Evolutionary conservation across 2,113 vertebrate species (phyloP).

Genomic region (Guaruba guarouba): DNA sequence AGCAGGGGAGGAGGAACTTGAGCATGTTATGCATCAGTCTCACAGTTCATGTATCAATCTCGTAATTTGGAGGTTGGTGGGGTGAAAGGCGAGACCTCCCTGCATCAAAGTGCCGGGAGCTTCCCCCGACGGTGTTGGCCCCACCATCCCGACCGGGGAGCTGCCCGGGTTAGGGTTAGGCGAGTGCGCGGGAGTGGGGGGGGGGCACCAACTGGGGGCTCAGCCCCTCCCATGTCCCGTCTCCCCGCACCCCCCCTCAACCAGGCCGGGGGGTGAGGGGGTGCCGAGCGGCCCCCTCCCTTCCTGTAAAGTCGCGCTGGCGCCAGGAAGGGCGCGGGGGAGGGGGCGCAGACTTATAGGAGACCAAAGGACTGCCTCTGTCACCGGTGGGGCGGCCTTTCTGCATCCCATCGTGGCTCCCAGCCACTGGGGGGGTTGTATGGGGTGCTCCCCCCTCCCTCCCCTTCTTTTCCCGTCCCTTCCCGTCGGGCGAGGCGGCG

Average conservation of each 20-base stretch:
- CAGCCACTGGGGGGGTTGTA: not conserved
- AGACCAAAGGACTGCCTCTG: not conserved
- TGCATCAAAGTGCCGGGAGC: not conserved
- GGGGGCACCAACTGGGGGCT: not conserved
- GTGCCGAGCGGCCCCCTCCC: not conserved
- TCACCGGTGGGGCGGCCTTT: not conserved
- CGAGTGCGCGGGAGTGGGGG: not conserved
- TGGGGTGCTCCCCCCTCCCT: not conserved
- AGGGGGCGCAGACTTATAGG: not conserved
- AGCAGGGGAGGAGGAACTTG: no score
- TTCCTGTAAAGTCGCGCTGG: not conserved
- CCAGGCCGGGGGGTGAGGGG: not conserved
- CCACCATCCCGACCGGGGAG: not conserved
- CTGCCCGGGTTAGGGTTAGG: no score
- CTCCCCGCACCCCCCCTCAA: not conserved
- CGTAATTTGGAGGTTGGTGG: no score
- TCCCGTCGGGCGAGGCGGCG: not conserved
- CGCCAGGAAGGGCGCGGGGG: slow-evolving; percentile 2
- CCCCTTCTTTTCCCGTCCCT: not conserved
- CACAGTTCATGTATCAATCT: no score
- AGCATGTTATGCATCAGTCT: no score
- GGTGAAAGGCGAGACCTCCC: not conserved
- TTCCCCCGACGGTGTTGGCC: not conserved
- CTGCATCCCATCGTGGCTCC: not conserved
- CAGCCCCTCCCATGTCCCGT: not conserved